These are phyloP conservation scores for Oceanodroma leucorhoa DNA, from an alignment of 2,797 vertebrate species.

Conservation along the genomic window DNA sequence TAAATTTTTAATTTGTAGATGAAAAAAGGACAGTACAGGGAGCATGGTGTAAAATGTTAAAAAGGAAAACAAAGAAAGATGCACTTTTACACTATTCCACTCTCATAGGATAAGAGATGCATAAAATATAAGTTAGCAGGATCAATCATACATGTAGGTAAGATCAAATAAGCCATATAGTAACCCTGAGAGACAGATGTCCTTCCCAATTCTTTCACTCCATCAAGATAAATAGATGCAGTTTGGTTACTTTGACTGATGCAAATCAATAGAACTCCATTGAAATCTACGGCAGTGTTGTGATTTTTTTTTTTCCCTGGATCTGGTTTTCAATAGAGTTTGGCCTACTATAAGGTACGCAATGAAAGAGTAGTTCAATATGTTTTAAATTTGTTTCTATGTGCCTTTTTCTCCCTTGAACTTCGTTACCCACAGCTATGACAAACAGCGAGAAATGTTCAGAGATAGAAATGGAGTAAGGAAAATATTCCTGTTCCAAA, in stretches of 20 bases:
- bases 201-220: neutral
- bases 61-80: neutral
- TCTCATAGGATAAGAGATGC: neutral
- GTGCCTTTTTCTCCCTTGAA: neutral
- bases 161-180: slow-evolving; percentile 8
- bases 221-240: slow-evolving; percentile 13
- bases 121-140: neutral
- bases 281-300: neutral
- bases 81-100: neutral
- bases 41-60: neutral
- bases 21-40: neutral
- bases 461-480: neutral
- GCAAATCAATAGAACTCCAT: neutral
- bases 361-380: neutral
- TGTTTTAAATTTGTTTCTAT: neutral
- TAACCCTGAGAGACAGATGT: neutral
- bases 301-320: neutral
- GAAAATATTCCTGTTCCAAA: neutral
- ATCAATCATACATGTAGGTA: neutral
- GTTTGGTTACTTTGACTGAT: neutral
- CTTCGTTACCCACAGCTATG: neutral
- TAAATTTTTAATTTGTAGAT: slow-evolving; percentile 14
- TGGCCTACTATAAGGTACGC: neutral
- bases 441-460: neutral
- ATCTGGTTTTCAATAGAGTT: neutral